Conservation (phyloP, 2,797 vertebrate genomes). For the Sebastes melanostomus region DNA sequence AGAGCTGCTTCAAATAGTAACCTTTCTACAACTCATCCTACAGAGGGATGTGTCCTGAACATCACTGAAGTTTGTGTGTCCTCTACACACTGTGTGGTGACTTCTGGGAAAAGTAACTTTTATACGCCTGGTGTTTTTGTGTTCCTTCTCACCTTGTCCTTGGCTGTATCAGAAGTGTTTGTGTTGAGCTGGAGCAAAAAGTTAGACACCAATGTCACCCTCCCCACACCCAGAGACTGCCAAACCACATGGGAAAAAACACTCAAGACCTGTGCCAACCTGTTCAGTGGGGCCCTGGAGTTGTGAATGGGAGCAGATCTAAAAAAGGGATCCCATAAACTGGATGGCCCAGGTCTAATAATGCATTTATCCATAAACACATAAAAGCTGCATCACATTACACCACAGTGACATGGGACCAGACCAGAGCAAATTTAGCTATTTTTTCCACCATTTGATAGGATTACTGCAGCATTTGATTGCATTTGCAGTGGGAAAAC, state of each 20-base stretch:
- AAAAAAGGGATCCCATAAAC: slow-evolving; percentile 16
- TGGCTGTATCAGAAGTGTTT: slow-evolving; percentile 14
- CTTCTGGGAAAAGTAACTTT: not conserved
- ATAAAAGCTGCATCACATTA: slow-evolving; percentile 30
- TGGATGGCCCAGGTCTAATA: not conserved
- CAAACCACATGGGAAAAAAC: slow-evolving; percentile 21
- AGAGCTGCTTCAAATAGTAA: not conserved
- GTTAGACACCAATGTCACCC: slow-evolving; percentile 23
- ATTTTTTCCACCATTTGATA: not conserved
- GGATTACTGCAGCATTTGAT: not conserved
- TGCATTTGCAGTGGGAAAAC: not conserved
- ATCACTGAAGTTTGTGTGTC: not conserved
- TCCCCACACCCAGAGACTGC: slow-evolving; percentile 14
- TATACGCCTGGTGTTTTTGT: slow-evolving; percentile 2
- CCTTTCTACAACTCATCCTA: not conserved
- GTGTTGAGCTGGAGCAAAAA: slow-evolving; percentile 2
- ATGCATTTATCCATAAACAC: not conserved
- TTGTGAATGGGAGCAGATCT: not conserved
- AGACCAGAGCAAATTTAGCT: slow-evolving; percentile 36
- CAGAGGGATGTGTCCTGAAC: not conserved
- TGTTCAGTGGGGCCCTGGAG: not conserved
- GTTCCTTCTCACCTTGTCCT: not conserved
- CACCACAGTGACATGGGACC: slow-evolving; percentile 48
- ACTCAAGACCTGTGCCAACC: slow-evolving; percentile 17
- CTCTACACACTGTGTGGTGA: not conserved